phyloP scores from a whole-genome alignment of 2,113 vertebrate species.

The Suricata suricatta region DNA sequence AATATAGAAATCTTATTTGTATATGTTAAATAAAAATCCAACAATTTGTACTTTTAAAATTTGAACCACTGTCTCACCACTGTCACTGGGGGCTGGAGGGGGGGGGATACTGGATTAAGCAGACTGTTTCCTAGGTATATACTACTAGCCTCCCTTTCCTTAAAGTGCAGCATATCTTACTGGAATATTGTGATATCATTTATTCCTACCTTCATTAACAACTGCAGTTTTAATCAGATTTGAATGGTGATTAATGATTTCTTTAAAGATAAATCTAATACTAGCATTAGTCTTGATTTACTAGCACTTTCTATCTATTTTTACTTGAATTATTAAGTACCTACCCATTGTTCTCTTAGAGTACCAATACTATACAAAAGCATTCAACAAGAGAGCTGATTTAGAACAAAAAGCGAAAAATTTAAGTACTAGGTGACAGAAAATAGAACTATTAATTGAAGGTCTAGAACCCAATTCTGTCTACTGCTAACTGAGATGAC shows the following conservation, averaged over 20 bases:
- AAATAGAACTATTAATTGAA: background rate
- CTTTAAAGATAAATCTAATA: conserved; percentile 33
- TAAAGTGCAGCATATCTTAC: background rate
- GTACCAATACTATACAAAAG: background rate
- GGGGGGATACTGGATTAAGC: conserved; percentile 49
- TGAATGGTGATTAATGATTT: conserved; percentile 5
- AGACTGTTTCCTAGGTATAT: background rate
- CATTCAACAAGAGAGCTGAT: background rate
- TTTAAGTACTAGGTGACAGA: background rate
- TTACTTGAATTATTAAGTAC: conserved; percentile 5
- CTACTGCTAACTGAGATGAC: background rate
- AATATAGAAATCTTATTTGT: conserved; percentile 2
- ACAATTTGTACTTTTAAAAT: conserved; percentile 44
- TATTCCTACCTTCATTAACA: conserved; percentile 37
- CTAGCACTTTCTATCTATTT: background rate
- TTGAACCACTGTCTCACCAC: conserved; percentile 22
- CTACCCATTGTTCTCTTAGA: background rate
- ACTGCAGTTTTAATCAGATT: conserved; percentile 5
- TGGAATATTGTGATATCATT: conserved; percentile 10
- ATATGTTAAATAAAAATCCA: background rate
- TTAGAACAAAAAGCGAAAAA: conserved; percentile 28
- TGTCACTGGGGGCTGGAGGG: background rate
- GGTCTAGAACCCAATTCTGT: conserved; percentile 18
- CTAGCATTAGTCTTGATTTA: conserved; percentile 20
- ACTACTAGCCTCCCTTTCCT: background rate